Base-by-base conservation (phyloP, 2,888 invertebrate genomes). In the Thelaira solivaga region DNA sequence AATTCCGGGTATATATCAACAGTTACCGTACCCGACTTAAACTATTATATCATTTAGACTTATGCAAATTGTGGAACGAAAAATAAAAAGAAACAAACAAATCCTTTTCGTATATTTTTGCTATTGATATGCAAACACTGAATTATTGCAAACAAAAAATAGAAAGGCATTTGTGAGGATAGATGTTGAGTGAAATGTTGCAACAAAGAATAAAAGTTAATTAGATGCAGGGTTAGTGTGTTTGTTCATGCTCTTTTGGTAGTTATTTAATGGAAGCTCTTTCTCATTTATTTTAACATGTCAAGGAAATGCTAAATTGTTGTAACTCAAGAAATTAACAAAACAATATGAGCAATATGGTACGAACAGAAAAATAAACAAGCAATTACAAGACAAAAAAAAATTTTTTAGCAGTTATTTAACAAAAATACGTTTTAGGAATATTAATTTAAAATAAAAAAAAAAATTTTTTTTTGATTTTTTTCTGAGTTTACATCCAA, bases 41-140 rank as follows among this genome's bases (percentile, higher is more conserved):
- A 64, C 53, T 64, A 78, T 78, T 78, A 78, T 78, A 71, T 74
- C 78, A 78, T 78, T 78, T 74, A 71, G 78, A 71, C 78, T 74
- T 78, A 78, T 78, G 78, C 61, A 78, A 78, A 78, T 74, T 57
- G 64, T 61, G 22, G 4, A 49, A n/a, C 20, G 11, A 4, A 45
- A 45, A 10, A 45, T 10, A 22, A 11, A 55, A 13, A 11, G n/a
- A 29, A 8, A 47, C 1, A 39, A 45, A 61, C 22, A 64, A 74
- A 69, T 76, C 69, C 74, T 73, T 78, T 74, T 65, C 43, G 69
- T 20, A 62, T 68, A 57, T 64, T 49, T n/a, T 45, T 59, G 64
- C 61, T 64, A 71, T 78, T 78, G 78, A 69, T 74, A 78, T 78
- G 69, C 71, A 74, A 74, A 74, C 74, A 71, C 69, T 47, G 67